phyloP scores from a whole-genome alignment of 2,888 invertebrate genomes.

The Sphecodes monilicornis region DNA sequence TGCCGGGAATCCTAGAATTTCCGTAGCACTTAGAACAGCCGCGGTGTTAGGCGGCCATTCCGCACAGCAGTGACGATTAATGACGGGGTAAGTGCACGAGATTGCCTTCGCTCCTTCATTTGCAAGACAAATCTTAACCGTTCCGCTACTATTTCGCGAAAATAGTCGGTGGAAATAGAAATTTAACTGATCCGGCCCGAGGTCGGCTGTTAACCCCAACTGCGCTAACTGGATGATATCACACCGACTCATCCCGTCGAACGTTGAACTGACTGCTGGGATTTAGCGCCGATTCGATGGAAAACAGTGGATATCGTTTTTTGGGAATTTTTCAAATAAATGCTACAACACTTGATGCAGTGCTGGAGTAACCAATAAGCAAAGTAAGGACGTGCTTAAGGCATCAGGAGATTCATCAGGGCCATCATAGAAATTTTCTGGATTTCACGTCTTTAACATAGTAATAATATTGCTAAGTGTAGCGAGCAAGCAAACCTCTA shows the following conservation, averaged over 20 bases:
- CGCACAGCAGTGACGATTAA: conserved; percentile 46
- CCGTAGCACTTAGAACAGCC: conserved; percentile 23
- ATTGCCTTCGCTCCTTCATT: conserved; percentile 30
- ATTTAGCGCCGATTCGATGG: neutral
- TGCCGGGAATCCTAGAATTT: conserved; percentile 63
- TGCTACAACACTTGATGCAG: neutral
- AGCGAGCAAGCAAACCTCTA: too few relatives aligned
- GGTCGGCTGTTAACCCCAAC: neutral
- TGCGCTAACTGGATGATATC: conserved; percentile 1
- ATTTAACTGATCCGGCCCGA: neutral
- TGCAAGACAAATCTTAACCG: conserved; percentile 8
- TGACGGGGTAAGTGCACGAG: conserved; percentile 30
- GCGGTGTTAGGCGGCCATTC: conserved; percentile 27
- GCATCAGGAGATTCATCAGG: too few relatives aligned
- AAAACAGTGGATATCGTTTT: neutral
- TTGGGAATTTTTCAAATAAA: neutral
- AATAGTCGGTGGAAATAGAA: neutral
- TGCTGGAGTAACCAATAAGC: too few relatives aligned
- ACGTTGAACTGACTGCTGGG: neutral
- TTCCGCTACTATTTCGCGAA: neutral
- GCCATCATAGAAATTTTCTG: too few relatives aligned
- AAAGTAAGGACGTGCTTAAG: too few relatives aligned
- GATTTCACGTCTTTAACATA: too few relatives aligned
- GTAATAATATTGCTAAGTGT: too few relatives aligned
- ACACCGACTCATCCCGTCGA: neutral